These are phyloP conservation scores for Orgyia antiqua DNA, from an alignment of 2,888 invertebrate species.

Conservation along the genomic window DNA sequence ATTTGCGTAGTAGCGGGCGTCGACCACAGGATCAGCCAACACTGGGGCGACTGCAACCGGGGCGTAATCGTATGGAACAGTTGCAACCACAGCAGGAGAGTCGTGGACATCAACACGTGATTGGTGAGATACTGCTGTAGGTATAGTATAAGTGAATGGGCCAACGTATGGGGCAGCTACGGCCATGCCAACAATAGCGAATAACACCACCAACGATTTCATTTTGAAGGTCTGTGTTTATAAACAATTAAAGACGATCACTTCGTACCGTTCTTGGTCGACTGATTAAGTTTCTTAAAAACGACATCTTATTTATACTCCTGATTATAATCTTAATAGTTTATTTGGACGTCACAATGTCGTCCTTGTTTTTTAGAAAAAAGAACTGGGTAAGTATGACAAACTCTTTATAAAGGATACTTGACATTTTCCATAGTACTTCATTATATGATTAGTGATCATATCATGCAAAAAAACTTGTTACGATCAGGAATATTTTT, in stretches of 20 bases:
- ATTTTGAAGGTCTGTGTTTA: slow-evolving; percentile 59
- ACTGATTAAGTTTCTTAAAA: slow-evolving; percentile 41
- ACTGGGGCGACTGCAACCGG: slow-evolving; percentile 24
- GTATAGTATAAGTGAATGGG: slow-evolving; percentile 27
- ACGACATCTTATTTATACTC: slow-evolving; percentile 56
- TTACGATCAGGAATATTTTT: no score
- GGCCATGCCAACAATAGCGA: slow-evolving; percentile 44
- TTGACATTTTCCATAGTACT: no score
- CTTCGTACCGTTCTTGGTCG: slow-evolving; percentile 47
- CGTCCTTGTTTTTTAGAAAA: slow-evolving; percentile 44
- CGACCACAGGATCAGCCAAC: slow-evolving; percentile 33
- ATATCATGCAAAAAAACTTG: no score
- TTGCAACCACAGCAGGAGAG: slow-evolving; percentile 40
- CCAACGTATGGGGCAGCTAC: slow-evolving; percentile 41
- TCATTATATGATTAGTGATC: no score
- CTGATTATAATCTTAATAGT: slow-evolving; percentile 44
- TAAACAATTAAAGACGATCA: slow-evolving; percentile 44
- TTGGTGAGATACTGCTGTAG: slow-evolving; percentile 47
- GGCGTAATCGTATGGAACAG: slow-evolving; percentile 12
- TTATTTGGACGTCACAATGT: no score
- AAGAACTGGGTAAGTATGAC: no score
- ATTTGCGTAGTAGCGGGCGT: slow-evolving; percentile 36
- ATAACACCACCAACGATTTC: slow-evolving; percentile 66
- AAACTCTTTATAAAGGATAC: no score
- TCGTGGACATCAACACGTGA: slow-evolving; percentile 59